Percentiles rank a stretch among this genome's conserved stretches.
These are phyloP conservation scores for Samia ricini DNA, from an alignment of 1,140 invertebrate genomes.

Conservation along the genomic window DNA sequence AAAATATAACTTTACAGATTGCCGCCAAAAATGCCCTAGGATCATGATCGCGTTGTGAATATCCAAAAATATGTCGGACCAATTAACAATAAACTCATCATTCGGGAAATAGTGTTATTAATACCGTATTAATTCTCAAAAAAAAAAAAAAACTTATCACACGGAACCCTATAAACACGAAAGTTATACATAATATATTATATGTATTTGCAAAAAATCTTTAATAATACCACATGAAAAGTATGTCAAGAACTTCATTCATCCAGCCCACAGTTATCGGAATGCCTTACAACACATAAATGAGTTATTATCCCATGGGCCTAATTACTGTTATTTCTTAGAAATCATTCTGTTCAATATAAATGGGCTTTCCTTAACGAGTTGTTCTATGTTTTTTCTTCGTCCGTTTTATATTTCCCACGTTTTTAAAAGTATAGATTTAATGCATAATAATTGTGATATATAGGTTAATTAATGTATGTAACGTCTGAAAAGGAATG, in stretches of 20 bases:
- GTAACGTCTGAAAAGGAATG: too few relatives aligned
- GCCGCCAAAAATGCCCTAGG: too few relatives aligned
- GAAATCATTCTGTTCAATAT: background rate
- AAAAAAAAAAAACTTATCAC: background rate
- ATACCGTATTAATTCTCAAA: background rate
- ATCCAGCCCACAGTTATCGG: background rate
- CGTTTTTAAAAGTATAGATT: background rate
- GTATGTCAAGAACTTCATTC: conserved; percentile 5
- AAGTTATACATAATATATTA: background rate
- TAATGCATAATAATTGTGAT: too few relatives aligned
- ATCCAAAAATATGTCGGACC: too few relatives aligned
- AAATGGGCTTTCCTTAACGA: background rate
- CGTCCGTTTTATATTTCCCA: background rate
- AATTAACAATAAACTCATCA: too few relatives aligned
- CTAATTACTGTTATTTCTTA: background rate
- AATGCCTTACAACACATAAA: background rate
- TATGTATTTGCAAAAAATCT: background rate
- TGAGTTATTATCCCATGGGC: conserved; percentile 1
- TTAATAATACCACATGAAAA: background rate
- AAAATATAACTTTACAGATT: too few relatives aligned
- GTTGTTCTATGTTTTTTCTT: background rate
- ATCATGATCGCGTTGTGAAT: too few relatives aligned
- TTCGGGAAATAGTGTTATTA: too few relatives aligned
- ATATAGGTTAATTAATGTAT: too few relatives aligned
- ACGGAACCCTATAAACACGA: background rate